These are phyloP conservation scores for Eupeodes corollae DNA, from an alignment of 1,140 invertebrate species.

Conservation along the genomic window DNA sequence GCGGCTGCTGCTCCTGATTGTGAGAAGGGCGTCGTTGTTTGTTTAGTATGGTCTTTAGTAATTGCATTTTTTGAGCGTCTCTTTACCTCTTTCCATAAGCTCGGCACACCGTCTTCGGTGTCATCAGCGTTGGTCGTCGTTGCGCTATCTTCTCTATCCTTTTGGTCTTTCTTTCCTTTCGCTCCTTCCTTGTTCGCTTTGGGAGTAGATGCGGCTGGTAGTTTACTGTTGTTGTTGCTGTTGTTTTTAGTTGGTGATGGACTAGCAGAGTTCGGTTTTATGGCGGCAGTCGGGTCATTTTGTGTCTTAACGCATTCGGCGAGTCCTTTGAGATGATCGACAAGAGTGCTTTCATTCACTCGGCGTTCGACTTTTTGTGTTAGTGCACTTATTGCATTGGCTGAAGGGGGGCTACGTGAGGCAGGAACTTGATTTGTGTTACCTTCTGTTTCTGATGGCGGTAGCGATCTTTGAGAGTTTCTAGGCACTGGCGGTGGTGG, in stretches of 20 bases:
- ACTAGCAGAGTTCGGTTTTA: too few species aligned
- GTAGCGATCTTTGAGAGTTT: conserved; percentile 28
- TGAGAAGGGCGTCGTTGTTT: conserved; percentile 14
- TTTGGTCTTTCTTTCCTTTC: conserved; percentile 4
- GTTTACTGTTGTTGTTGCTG: not conserved
- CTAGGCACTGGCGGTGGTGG: conserved; percentile 55
- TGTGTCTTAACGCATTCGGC: conserved; percentile 22
- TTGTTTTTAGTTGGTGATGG: not conserved
- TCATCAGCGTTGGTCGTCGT: not conserved
- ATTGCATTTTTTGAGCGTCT: conserved; percentile 40
- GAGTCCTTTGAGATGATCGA: conserved; percentile 31
- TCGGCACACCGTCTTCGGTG: conserved; percentile 6
- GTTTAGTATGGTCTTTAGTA: conserved; percentile 16
- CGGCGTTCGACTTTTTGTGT: conserved; percentile 40
- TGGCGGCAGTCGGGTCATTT: not conserved
- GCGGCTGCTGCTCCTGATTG: conserved; percentile 5
- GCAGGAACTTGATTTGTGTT: not conserved
- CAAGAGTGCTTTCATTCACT: conserved; percentile 37
- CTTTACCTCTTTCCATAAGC: conserved; percentile 43
- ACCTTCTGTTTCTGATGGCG: conserved; percentile 20
- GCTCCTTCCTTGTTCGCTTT: conserved; percentile 24
- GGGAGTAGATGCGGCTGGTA: conserved; percentile 4
- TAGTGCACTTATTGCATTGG: conserved; percentile 25
- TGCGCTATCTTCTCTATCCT: not conserved
- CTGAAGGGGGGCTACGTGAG: conserved; percentile 11